Evolutionary conservation across 2,797 vertebrate genomes (phyloP), one percentile per base, ranked within the genome.

Genomic region (Pempheris klunzingeri): DNA sequence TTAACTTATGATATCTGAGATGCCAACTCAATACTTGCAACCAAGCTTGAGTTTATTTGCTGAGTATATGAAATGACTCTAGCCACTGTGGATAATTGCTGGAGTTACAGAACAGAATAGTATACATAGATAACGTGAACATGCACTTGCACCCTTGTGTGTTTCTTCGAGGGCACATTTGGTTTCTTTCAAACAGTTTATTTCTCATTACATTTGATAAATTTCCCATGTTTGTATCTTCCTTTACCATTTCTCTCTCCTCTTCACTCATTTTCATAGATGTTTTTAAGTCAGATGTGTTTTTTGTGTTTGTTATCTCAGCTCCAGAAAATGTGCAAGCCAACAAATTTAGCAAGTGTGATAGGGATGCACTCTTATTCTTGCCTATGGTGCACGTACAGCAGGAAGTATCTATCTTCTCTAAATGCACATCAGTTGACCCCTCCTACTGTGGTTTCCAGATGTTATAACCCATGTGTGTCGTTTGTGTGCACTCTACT

Each of bases 401-500:
- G 53, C 11, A 68, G 59, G 57, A 80, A 62, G 43, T 70, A 36
- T 44, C 14, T 32, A 3, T 72, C 67, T 74, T 69, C 39, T 62
- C 18, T 62, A 38, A 72, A 59, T 63, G 5, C 38, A 43, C 70
- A 64, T 64, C 28, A 69, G 71, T 50, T 68, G 52, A 79, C 70
- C 34, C 46, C 11, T 49, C 72, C 57, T 34, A 3, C 66, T 85
- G 60, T 80, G 70, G 72, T 72, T 67, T 85, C 71, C 72, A 81
- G 64, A 80, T 90, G 71, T 81, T 74, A 7, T 85, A 84, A 81
- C 62, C 38, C 50, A 44, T 86, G 66, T 92, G 77, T 92, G 74
- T 82, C 50, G 67, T 87, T 64, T 79, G 46, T 90, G 60, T 90
- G 63, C 71, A 54, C 70, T 81, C 79, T 78, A 73, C 89, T 93